Conservation (phyloP, 2,113 vertebrate species). For the Numenius arquata region DNA sequence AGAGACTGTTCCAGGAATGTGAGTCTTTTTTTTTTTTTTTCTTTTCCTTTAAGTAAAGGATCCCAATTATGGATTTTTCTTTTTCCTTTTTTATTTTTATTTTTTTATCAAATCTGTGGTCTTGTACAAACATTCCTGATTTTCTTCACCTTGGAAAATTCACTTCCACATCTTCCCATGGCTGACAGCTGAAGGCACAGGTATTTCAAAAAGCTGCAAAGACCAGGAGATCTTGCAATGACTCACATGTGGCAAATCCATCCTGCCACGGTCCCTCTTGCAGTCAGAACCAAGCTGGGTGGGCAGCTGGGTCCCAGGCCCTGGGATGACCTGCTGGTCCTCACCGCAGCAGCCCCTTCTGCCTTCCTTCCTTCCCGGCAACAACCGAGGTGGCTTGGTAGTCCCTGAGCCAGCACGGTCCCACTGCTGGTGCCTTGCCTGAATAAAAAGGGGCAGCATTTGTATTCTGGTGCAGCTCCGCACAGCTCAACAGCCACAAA, state of each 20-base stretch:
- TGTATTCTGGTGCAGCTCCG: neutral
- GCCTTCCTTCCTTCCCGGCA: neutral
- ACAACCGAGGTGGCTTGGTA: fast-evolving
- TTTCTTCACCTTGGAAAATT: neutral
- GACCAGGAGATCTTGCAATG: neutral
- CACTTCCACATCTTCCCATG: neutral
- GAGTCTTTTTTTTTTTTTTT: neutral
- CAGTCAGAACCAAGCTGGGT: neutral
- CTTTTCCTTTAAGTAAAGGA: neutral
- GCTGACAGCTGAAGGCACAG: neutral
- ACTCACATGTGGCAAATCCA: neutral
- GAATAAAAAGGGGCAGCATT: neutral
- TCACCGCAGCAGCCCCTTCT: neutral
- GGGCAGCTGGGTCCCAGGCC: neutral
- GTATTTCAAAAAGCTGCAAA: neutral
- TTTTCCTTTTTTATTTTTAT: too few species aligned
- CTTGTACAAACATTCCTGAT: neutral
- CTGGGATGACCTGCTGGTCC: neutral
- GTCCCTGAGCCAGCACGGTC: neutral
- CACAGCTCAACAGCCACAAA: neutral
- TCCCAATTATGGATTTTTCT: neutral
- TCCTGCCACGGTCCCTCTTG: neutral
- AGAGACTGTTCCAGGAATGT: neutral
- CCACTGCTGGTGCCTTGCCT: neutral
- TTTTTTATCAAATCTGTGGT: neutral